Conservation (phyloP, 1,140 invertebrate species). For the Mycetomoellerius zeteki region DNA sequence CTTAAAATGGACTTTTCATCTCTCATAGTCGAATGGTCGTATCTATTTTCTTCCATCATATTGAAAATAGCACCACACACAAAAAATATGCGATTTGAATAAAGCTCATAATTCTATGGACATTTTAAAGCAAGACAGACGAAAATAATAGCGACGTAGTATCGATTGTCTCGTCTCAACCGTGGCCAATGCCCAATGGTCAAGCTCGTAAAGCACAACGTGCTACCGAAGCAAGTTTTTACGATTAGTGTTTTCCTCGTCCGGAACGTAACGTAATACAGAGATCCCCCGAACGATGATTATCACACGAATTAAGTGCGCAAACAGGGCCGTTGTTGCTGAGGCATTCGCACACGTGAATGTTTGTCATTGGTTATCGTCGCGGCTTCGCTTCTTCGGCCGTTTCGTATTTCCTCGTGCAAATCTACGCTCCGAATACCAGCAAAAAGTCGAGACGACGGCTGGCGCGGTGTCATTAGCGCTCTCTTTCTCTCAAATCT, state of each 20-base stretch:
- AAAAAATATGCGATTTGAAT: background rate
- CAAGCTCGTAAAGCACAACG: constrained; percentile 12
- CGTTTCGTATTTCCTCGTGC: constrained; percentile 52
- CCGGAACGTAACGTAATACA: background rate
- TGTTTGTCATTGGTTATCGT: constrained; percentile 45
- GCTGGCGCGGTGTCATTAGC: constrained; percentile 81
- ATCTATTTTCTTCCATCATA: background rate
- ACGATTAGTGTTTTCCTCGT: background rate
- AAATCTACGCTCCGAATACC: constrained; percentile 65
- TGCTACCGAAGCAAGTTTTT: background rate
- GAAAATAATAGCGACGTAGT: constrained; percentile 33
- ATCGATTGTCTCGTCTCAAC: constrained; percentile 42
- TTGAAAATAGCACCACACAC: background rate
- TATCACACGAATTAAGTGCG: constrained; percentile 34
- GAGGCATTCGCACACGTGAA: background rate
- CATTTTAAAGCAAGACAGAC: background rate
- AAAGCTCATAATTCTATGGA: background rate
- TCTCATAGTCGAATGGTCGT: background rate
- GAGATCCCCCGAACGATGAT: background rate
- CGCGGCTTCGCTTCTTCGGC: constrained; percentile 37
- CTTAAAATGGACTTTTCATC: background rate
- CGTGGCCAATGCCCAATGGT: background rate
- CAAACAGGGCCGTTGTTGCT: background rate
- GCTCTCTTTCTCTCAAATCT: constrained; percentile 73
- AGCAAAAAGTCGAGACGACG: constrained; percentile 80